These are phyloP conservation scores for Entomobrya multifasciata DNA, from an alignment of 2,888 invertebrate species.

Conservation along the genomic window DNA sequence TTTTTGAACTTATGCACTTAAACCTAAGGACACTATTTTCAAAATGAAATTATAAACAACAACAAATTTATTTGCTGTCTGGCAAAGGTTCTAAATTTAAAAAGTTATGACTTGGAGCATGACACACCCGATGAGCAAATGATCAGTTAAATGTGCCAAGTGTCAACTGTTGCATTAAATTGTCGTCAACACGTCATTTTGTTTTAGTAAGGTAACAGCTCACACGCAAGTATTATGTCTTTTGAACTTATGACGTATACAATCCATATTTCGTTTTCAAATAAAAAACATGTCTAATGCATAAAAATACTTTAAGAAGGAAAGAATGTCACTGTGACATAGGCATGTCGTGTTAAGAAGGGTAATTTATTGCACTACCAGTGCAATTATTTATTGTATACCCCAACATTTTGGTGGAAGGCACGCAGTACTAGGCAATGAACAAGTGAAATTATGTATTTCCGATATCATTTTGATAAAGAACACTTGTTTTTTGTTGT, in stretches of 20 bases:
- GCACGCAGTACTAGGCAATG: too few relatives aligned
- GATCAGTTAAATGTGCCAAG: conserved; percentile 40
- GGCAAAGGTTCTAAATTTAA: conserved; percentile 25
- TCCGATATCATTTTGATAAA: conserved; percentile 29
- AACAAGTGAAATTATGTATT: too few relatives aligned
- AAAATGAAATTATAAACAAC: too few relatives aligned
- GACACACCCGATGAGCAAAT: conserved; percentile 72
- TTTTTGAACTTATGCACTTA: conserved; percentile 62
- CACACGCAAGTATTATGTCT: neutral
- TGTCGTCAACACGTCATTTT: conserved; percentile 28
- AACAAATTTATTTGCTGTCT: conserved; percentile 28
- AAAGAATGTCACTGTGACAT: conserved; percentile 12
- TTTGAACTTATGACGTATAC: too few relatives aligned
- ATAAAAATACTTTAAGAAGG: neutral
- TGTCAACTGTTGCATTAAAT: conserved; percentile 38
- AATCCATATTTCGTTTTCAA: conserved; percentile 2
- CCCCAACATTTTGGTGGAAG: too few relatives aligned
- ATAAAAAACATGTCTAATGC: conserved; percentile 4
- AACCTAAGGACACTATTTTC: too few relatives aligned
- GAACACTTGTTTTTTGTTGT: neutral
- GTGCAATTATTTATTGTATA: too few relatives aligned
- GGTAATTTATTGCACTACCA: too few relatives aligned
- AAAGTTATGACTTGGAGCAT: conserved; percentile 37
- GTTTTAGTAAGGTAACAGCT: neutral
- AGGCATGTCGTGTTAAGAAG: too few relatives aligned